Percentiles rank a stretch among this genome's conserved stretches.
phyloP scores from a whole-genome alignment of 2,797 vertebrate genomes.

The Enteromius trimaculatus region DNA sequence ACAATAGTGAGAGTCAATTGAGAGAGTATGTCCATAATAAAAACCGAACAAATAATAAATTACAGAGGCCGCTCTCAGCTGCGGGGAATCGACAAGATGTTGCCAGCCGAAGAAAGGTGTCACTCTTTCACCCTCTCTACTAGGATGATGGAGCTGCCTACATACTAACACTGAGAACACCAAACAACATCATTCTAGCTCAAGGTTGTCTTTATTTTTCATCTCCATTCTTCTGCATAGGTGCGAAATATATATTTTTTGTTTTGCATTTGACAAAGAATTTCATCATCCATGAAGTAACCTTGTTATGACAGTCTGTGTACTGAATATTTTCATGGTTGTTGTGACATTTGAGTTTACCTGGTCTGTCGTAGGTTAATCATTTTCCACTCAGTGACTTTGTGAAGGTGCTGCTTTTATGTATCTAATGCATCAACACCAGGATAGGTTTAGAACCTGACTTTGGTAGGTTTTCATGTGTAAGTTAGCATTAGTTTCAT shows the following conservation, averaged over 20 bases:
- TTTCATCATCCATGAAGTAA: not conserved
- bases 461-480: constrained; percentile 61
- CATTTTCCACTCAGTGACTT: constrained; percentile 22
- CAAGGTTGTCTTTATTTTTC: constrained; percentile 11
- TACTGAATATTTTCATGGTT: not conserved
- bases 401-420: constrained; percentile 64
- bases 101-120: constrained; percentile 72
- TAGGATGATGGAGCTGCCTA: constrained; percentile 8
- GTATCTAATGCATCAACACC: constrained; percentile 74
- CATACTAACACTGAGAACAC: not conserved
- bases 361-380: constrained; percentile 52
- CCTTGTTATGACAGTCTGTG: not conserved
- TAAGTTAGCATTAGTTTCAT: constrained; percentile 62
- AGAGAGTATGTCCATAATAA: constrained; percentile 81
- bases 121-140: constrained; percentile 64
- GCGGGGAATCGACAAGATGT: constrained; percentile 56
- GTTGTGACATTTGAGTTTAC: not conserved
- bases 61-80: constrained; percentile 68
- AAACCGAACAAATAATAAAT: constrained; percentile 79
- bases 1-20: constrained; percentile 76
- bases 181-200: not conserved
- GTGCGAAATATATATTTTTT: not conserved
- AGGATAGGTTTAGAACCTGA: constrained; percentile 64
- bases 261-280: not conserved
- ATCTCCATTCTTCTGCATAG: not conserved